Base-by-base conservation (phyloP, 1,140 invertebrate genomes). In the Drosophila carrolli region DNA sequence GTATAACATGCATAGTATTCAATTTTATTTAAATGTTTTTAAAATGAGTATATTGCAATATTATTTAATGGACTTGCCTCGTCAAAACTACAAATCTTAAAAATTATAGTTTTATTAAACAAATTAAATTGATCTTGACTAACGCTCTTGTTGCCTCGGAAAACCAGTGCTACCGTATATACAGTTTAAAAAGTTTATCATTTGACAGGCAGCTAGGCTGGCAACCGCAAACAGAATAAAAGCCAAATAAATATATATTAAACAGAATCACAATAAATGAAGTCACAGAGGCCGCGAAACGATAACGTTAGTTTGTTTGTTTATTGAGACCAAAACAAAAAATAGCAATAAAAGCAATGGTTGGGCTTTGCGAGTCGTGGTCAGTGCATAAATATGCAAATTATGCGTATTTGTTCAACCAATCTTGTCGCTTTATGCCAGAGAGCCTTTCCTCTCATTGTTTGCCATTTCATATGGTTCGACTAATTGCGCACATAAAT, bases 401-500 rank as follows among this genome's bases (percentile, higher is more conserved):
- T 76, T 76, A 75, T 75, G 48, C 41, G 41, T 56, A 75, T 76
- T 75, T 76, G 73, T 76, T 55, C 38, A 76, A 76, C 54, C 61
- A 75, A 75, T 73, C 67, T 73, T 73, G 66, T 35, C 55, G 67
- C 54, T 44, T 11, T 60, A 41, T 50, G 53, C 37, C 35, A 59
- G 27, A 41, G 60, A 16, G 41, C 41, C 59, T 68, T 67, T 57
- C 40, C 57, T 50, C 74, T 58, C 44, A 71, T 51, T 65, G 61
- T 66, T 72, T 66, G 54, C 43, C 58, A 63, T 61, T 84, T 84
- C 76, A 53, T 68, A 68, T 75, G 46, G 23, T 23, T 37, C 51
- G 68, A 54, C 68, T 78, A 86, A 86, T 86, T 85, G 74, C 68
- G 48, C 78, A 60, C 63, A 86, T 86, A 86, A 85, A 85, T 85